Conservation (phyloP, 2,888 invertebrate species). For the Ferdinandea cuprea region DNA sequence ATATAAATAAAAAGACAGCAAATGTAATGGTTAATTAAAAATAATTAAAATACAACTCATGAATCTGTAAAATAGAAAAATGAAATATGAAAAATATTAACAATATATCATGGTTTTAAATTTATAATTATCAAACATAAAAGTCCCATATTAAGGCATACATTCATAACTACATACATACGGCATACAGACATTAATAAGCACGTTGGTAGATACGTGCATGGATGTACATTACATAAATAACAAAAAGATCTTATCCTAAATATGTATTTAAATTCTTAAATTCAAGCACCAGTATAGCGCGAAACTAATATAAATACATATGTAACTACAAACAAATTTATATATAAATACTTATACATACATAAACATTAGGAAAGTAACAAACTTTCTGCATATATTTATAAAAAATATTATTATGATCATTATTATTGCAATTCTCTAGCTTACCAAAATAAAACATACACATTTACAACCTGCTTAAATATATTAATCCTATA, state of each 20-base stretch:
- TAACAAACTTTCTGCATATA: conserved; percentile 65
- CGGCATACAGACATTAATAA: conserved; percentile 48
- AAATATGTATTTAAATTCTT: neutral
- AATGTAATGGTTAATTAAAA: conserved; percentile 12
- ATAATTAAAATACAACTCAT: neutral
- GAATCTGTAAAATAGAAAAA: conserved; percentile 22
- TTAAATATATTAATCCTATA: conserved; percentile 18
- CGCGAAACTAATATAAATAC: neutral
- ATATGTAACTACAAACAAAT: conserved; percentile 27
- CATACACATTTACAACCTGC: conserved; percentile 42
- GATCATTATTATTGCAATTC: conserved; percentile 35
- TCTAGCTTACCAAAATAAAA: conserved; percentile 49
- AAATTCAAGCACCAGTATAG: neutral
- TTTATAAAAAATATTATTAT: conserved; percentile 1
- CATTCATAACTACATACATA: no score
- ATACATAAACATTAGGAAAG: conserved; percentile 10
- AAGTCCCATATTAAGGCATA: no score
- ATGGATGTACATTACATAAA: no score
- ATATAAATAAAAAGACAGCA: conserved; percentile 8
- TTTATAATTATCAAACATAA: no score
- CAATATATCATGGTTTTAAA: conserved; percentile 25
- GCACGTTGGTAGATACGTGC: conserved; percentile 30
- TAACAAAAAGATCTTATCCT: neutral
- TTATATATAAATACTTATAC: conserved; percentile 58
- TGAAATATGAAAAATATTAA: neutral